These are phyloP conservation scores for Bugula neritina DNA, from an alignment of 2,888 invertebrate species.

Conservation along the genomic window DNA sequence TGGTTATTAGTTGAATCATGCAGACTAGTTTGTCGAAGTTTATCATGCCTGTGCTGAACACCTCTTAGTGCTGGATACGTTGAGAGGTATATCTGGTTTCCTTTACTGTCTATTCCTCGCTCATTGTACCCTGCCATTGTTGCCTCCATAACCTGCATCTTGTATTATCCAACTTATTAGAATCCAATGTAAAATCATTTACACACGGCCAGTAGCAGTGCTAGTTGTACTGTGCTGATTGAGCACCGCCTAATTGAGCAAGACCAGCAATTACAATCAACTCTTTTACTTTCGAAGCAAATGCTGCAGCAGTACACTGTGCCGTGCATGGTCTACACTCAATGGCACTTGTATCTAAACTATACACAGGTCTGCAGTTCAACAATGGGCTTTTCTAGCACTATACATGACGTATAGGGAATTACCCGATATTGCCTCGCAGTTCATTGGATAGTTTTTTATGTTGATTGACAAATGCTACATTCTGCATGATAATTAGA, in stretches of 20 bases:
- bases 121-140: background rate
- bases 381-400: background rate
- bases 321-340: background rate
- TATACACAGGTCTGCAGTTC: background rate
- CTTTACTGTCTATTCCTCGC: background rate
- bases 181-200: too few species aligned
- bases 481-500: too few species aligned
- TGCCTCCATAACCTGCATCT: conserved; percentile 19
- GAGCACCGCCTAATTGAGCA: background rate
- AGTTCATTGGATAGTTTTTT: background rate
- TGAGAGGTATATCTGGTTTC: background rate
- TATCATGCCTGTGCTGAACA: background rate
- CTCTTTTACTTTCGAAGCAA: background rate
- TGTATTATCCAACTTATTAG: background rate
- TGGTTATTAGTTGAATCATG: background rate
- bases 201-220: too few species aligned
- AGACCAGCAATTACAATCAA: background rate
- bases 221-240: too few species aligned
- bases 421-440: background rate
- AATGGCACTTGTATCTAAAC: background rate
- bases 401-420: background rate
- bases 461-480: too few species aligned
- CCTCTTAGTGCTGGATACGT: conserved; percentile 8
- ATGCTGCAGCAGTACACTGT: background rate
- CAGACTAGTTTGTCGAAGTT: background rate